A percentile compares a stretch with the other conserved stretches of the same genome.
Conservation (phyloP, 2,113 vertebrate species). For the Sarotherodon lohbergeri region DNA sequence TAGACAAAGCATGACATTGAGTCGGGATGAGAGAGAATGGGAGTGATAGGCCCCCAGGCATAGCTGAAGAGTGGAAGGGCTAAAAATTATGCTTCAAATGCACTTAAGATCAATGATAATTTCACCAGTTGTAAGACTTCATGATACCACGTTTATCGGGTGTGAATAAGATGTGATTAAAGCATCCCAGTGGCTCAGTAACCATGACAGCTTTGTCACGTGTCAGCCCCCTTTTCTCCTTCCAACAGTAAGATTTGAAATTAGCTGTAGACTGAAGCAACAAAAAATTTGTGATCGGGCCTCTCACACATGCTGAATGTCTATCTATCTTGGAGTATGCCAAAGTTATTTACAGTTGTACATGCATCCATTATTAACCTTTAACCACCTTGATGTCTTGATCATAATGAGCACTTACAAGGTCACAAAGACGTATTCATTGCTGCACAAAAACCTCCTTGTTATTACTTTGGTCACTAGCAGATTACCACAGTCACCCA, state of each 20-base stretch:
- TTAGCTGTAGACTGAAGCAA: not conserved
- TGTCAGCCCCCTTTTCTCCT: not conserved
- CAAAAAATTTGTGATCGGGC: not conserved
- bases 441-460: not conserved
- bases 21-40: slow-evolving; percentile 60
- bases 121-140: slow-evolving; percentile 46
- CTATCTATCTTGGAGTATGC: not conserved
- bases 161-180: slow-evolving; percentile 60
- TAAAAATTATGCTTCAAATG: slow-evolving; percentile 55
- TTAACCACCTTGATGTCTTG: not conserved
- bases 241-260: slow-evolving; percentile 3
- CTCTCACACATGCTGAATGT: not conserved
- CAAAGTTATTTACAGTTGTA: not conserved
- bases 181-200: slow-evolving; percentile 29
- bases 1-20: slow-evolving; percentile 76
- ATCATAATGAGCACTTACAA: not conserved
- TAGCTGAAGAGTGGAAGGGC: slow-evolving; percentile 21
- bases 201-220: slow-evolving; percentile 53
- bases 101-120: slow-evolving; percentile 63
- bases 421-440: not conserved
- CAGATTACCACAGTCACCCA: not conserved
- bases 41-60: slow-evolving; percentile 51
- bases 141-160: slow-evolving; percentile 36
- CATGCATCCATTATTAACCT: not conserved
- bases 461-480: not conserved